Evolutionary conservation across 30 jellyfish, hydroid and myxozoan species (phyloP).

Genomic region (Pseudorhiza aurosa): DNA sequence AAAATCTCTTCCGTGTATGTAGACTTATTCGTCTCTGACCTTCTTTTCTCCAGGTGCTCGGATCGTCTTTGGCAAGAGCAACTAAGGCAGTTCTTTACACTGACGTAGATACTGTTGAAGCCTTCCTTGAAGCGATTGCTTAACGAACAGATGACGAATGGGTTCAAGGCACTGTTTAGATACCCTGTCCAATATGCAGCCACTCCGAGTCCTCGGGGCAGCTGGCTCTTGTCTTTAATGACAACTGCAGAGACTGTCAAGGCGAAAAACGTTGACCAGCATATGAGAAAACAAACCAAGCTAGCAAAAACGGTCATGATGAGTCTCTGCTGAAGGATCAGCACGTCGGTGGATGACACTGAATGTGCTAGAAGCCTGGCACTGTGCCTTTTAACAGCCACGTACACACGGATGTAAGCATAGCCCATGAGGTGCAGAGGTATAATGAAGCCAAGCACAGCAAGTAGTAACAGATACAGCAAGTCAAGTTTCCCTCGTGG

Average conservation of each 20-base stretch:
- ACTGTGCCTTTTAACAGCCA: slow-evolving; percentile 79
- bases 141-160: slow-evolving; percentile 83
- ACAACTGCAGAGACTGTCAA: slow-evolving; percentile 62
- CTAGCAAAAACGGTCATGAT: slow-evolving; percentile 84
- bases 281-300: slow-evolving; percentile 76
- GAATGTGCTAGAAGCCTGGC: slow-evolving; percentile 77
- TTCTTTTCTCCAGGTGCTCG: background rate
- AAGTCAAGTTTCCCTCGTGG: slow-evolving; percentile 65
- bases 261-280: slow-evolving; percentile 95
- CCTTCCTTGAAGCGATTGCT: slow-evolving; percentile 93
- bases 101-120: slow-evolving; percentile 18
- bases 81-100: background rate
- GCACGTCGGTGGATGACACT: slow-evolving; percentile 65
- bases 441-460: slow-evolving; percentile 76
- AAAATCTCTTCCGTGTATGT: slow-evolving; percentile 1
- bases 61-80: slow-evolving; percentile 14
- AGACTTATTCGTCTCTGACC: slow-evolving; percentile 1
- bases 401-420: slow-evolving; percentile 77
- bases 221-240: slow-evolving; percentile 32
- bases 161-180: slow-evolving; percentile 87
- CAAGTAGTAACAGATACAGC: slow-evolving; percentile 54
- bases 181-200: slow-evolving; percentile 99
- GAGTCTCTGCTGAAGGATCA: slow-evolving; percentile 74
- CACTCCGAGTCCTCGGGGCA: slow-evolving; percentile 94
- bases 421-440: slow-evolving; percentile 64